Percentiles rank a stretch among this genome's conserved stretches.
phyloP scores from a whole-genome alignment of 2,797 vertebrate genomes.

The Pangasius larnaudii region DNA sequence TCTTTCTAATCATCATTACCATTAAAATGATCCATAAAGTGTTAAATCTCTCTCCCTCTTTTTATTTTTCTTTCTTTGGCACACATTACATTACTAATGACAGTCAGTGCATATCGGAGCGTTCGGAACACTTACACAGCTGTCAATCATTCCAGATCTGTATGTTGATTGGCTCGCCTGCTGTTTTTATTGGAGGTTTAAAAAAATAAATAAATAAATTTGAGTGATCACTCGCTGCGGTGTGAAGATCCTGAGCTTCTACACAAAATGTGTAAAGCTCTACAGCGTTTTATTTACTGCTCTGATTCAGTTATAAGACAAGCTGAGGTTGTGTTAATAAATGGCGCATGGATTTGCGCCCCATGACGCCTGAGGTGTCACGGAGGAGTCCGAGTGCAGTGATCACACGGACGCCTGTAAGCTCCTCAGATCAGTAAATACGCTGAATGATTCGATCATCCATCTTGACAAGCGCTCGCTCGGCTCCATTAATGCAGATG shows the following conservation, averaged over 20 bases:
- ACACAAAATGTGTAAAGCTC: not conserved
- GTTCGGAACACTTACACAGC: not conserved
- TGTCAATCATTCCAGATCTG: not conserved
- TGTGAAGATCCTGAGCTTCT: not conserved
- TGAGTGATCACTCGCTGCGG: not conserved
- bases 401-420: not conserved
- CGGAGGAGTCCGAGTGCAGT: conserved; percentile 34
- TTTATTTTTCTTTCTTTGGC: no score
- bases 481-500: conserved; percentile 56
- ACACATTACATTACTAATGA: no score
- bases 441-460: conserved; percentile 39
- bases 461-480: conserved; percentile 34
- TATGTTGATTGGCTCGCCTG: not conserved
- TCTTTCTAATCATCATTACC: no score
- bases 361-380: not conserved
- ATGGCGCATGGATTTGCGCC: not conserved
- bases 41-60: no score
- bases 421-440: conserved; percentile 42
- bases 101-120: not conserved
- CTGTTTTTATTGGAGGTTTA: not conserved
- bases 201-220: no score
- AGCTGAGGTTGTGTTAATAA: not conserved
- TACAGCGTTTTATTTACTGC: not conserved
- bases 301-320: not conserved
- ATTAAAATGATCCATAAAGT: no score